Percentiles rank a stretch among this genome's conserved stretches.
phyloP scores from a whole-genome alignment of 2,113 vertebrate genomes.

The Mormyrus lacerda region DNA sequence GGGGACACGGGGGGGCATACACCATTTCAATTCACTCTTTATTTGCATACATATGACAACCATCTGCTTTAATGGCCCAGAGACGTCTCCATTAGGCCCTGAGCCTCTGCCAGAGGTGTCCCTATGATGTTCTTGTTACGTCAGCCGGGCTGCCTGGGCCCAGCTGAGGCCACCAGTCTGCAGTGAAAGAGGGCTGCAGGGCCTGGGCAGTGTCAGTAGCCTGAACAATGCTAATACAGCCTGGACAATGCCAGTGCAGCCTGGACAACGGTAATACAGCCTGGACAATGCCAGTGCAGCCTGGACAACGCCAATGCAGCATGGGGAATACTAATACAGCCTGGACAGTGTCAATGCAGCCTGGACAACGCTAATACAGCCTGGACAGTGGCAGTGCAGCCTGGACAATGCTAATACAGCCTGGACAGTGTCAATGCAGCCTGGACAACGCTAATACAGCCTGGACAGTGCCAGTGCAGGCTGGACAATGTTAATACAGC shows the following conservation, averaged over 20 bases:
- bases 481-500: background rate
- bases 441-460: background rate
- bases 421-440: background rate
- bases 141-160: background rate
- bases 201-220: background rate
- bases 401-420: background rate
- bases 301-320: background rate
- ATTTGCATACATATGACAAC: constrained; percentile 99
- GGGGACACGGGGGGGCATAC: constrained; percentile 66
- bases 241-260: background rate
- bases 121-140: constrained; percentile 27
- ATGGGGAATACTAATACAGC: background rate
- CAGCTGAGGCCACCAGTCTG: background rate
- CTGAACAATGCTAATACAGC: background rate
- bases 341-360: background rate
- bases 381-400: background rate
- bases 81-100: constrained; percentile 85
- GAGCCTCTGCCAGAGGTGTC: constrained; percentile 52
- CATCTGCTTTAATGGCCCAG: constrained; percentile 93
- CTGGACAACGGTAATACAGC: background rate
- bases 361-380: background rate
- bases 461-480: background rate
- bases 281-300: background rate
- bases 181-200: background rate
- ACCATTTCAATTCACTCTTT: constrained; percentile 85